Evolutionary conservation across 2,888 invertebrate genomes (phyloP).

Genomic region (Drosophila testacea): DNA sequence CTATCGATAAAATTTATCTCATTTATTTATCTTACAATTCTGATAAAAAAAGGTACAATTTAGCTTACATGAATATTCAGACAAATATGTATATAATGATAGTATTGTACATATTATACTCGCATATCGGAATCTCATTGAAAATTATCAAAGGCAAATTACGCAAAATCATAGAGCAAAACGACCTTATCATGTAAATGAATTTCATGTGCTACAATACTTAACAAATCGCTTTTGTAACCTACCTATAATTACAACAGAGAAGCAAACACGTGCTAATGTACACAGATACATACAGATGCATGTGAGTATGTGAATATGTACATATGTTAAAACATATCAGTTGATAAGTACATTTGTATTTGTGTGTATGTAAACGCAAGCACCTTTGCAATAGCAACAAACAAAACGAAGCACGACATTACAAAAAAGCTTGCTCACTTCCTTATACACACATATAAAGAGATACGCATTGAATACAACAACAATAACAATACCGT

Average conservation of each 20-base stretch:
- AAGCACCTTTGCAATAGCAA: slow-evolving; percentile 43
- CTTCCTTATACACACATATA: slow-evolving; percentile 59
- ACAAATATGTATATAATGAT: slow-evolving; percentile 4
- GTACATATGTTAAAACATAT: slow-evolving; percentile 13
- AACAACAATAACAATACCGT: slow-evolving; percentile 39
- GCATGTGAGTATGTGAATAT: slow-evolving; percentile 1
- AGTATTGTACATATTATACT: background rate
- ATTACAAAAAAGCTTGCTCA: slow-evolving; percentile 59
- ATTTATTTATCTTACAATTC: slow-evolving; percentile 2
- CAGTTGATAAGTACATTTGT: slow-evolving; percentile 9
- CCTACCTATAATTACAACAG: slow-evolving; percentile 63
- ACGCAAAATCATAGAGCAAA: slow-evolving; percentile 76
- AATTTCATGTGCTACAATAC: slow-evolving; percentile 58
- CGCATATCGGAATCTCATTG: slow-evolving; percentile 52
- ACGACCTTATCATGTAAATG: slow-evolving; percentile 77
- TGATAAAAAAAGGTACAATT: slow-evolving; percentile 4
- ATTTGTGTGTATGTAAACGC: slow-evolving; percentile 12
- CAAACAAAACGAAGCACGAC: slow-evolving; percentile 53
- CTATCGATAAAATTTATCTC: background rate
- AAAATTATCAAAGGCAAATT: slow-evolving; percentile 76
- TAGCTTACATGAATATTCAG: slow-evolving; percentile 2
- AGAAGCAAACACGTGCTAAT: slow-evolving; percentile 46
- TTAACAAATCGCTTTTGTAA: slow-evolving; percentile 70
- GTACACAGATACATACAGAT: slow-evolving; percentile 14
- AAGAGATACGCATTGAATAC: slow-evolving; percentile 26